Percentiles rank a stretch among this genome's conserved stretches.
phyloP scores from a whole-genome alignment of 1,140 invertebrate species.

The Drepana arcuata region DNA sequence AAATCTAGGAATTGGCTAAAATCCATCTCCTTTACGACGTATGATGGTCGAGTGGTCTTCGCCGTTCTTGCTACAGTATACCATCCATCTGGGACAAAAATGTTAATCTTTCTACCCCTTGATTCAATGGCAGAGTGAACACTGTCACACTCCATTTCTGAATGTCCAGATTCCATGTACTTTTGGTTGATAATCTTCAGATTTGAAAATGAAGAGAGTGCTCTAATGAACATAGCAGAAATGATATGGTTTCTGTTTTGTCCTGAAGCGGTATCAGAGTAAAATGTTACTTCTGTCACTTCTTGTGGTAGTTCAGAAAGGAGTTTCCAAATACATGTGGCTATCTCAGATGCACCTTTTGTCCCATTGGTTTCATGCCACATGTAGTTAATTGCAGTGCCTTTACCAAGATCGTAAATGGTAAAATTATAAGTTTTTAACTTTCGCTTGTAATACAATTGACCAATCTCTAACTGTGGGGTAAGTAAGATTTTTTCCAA shows the following conservation, averaged over 20 bases:
- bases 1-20: background rate
- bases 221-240: conserved; percentile 1
- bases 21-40: background rate
- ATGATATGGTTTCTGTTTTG: background rate
- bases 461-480: background rate
- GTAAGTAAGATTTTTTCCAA: conserved; percentile 6
- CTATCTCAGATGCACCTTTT: conserved; percentile 4
- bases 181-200: background rate
- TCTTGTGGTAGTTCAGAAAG: background rate
- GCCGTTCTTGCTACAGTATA: background rate
- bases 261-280: conserved; percentile 3
- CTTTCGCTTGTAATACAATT: conserved; percentile 3
- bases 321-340: conserved; percentile 2
- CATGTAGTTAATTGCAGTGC: conserved; percentile 4
- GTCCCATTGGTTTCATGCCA: conserved; percentile 1
- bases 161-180: conserved; percentile 1
- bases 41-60: conserved; percentile 1
- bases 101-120: background rate
- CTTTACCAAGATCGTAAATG: conserved; percentile 1
- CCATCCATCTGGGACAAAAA: conserved; percentile 1
- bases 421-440: conserved; percentile 7
- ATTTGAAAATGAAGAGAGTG: background rate
- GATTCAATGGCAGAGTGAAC: background rate
- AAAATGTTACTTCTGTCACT: conserved; percentile 3
- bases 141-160: background rate